phyloP scores from a whole-genome alignment of 2,888 invertebrate species.

The Phymatocera aterrima region DNA sequence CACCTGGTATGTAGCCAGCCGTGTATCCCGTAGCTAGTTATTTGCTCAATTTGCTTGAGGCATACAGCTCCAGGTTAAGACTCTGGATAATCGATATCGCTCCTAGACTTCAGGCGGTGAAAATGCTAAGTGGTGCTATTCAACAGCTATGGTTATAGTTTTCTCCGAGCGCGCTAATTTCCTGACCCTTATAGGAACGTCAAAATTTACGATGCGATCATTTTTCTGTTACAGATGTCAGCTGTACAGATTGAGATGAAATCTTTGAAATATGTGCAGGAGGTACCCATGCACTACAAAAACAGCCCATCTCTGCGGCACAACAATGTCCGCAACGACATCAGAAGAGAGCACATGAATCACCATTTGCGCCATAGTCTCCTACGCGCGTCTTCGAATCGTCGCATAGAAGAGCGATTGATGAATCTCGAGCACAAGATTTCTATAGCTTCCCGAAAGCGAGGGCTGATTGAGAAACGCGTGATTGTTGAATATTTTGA shows the following conservation, averaged over 20 bases:
- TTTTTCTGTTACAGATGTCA: slow-evolving; percentile 64
- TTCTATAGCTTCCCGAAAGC: slow-evolving; percentile 62
- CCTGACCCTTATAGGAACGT: background rate
- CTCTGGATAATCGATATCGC: background rate
- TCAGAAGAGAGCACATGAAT: slow-evolving; percentile 51
- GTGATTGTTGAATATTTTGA: too few species aligned
- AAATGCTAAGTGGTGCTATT: background rate
- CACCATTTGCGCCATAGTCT: slow-evolving; percentile 59
- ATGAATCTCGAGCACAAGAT: slow-evolving; percentile 67
- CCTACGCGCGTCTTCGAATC: slow-evolving; percentile 56
- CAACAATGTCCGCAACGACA: slow-evolving; percentile 52
- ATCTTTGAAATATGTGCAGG: slow-evolving; percentile 62
- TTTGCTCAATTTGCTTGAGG: slow-evolving; percentile 50
- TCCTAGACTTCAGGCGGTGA: background rate
- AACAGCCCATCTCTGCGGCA: slow-evolving; percentile 50
- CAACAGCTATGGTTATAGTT: background rate
- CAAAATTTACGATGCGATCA: background rate
- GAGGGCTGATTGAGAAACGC: slow-evolving; percentile 65
- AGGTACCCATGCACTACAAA: slow-evolving; percentile 48
- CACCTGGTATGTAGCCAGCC: slow-evolving; percentile 54
- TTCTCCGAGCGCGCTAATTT: background rate
- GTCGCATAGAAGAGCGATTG: slow-evolving; percentile 65
- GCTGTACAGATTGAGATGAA: slow-evolving; percentile 70
- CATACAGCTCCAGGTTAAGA: background rate
- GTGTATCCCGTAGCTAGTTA: slow-evolving; percentile 49